phyloP scores from a whole-genome alignment of 1,140 invertebrate species.

The Mizuhopecten yessoensis region DNA sequence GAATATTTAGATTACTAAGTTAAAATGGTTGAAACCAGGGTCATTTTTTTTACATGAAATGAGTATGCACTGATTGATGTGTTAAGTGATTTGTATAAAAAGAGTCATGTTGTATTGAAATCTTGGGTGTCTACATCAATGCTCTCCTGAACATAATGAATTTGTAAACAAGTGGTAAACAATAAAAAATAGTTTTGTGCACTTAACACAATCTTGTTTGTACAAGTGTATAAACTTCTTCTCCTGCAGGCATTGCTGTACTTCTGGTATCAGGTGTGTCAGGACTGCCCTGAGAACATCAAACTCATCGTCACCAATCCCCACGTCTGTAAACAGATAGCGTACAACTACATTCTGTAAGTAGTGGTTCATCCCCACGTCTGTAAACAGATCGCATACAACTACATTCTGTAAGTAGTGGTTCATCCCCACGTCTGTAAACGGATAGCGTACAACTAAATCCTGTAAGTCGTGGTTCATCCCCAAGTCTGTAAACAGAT shows the following conservation, averaged over 20 bases:
- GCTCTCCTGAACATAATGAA: too few species aligned
- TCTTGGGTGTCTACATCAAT: too few species aligned
- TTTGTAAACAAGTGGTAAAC: too few species aligned
- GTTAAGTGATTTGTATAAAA: too few species aligned
- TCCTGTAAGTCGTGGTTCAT: constrained; percentile 94
- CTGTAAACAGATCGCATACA: constrained; percentile 97
- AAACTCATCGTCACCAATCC: constrained; percentile 92
- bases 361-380: constrained; percentile 91
- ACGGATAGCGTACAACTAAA: constrained; percentile 98
- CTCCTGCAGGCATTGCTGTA: constrained; percentile 90
- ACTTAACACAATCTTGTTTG: too few species aligned
- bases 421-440: constrained; percentile 92
- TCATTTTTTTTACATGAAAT: too few species aligned
- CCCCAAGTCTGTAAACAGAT: constrained; percentile 94
- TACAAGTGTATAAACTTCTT: constrained; percentile 34
- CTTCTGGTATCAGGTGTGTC: constrained; percentile 96
- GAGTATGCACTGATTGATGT: too few species aligned
- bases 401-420: constrained; percentile 96
- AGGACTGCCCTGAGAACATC: constrained; percentile 96
- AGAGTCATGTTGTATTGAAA: too few species aligned
- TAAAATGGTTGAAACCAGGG: too few species aligned
- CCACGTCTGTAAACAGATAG: constrained; percentile 95
- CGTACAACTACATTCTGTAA: constrained; percentile 98
- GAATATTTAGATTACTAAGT: too few species aligned
- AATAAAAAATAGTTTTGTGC: too few species aligned